Evolutionary conservation across 2,888 invertebrate species (phyloP), one percentile per base, ranked within the genome.

Genomic region (Amphipyra tragopoginis): DNA sequence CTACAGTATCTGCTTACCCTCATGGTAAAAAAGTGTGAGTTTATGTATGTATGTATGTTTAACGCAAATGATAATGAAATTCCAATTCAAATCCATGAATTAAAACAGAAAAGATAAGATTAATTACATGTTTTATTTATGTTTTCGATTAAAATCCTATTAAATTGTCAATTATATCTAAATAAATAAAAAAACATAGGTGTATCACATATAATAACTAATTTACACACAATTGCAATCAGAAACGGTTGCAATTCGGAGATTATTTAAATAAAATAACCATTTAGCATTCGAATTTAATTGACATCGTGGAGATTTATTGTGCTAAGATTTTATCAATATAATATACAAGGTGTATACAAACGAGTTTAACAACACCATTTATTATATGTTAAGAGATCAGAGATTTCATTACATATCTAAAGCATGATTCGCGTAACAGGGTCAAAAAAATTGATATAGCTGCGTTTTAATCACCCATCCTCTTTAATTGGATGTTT

Each of bases 291-390:
- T 59, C 43, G 47, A 50, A 61, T 62, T 77, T 82, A 80, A 82
- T 82, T 82, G 80, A 76, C 81, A 72, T 50, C 47, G 44, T 39
- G 51, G 59, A 64, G 75, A 81, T 80, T 79, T 82, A 82, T 80
- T 64, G 71, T 63, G 38, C 38, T 54, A 39, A 74, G 78, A 77
- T 77, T 21, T 56, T 67, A 77, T 77, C 77, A 49, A 44, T 50
- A 38, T 58, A 45, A 55, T 53, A 65, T 44, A 59, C 58, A 55
- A 34, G 45, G 36, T 57, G 50, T 48, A 40, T 38, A 44, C 33
- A 50, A 75, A 59, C 64, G 11, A 26, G 65, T 61, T 75, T 55
- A 36, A 48, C 71, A 62, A 58, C 54, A 60, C 33, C n/a, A 26
- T 60, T 44, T 65, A 53, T 53, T 42, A 43, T 40, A n/a, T 55